Conservation (phyloP, 1,140 invertebrate species). For the Elysia chlorotica region DNA sequence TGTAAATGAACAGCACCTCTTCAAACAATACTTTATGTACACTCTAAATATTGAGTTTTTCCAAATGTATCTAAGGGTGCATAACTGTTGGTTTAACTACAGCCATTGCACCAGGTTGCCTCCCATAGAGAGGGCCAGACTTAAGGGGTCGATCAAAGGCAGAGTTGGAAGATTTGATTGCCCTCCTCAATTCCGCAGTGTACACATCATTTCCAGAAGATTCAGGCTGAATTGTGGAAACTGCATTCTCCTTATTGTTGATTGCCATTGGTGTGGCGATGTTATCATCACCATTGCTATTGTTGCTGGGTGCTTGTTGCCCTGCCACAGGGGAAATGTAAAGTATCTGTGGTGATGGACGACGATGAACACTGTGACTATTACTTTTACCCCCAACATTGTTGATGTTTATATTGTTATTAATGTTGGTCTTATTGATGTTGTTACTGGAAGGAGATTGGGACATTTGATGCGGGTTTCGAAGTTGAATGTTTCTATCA, state of each 20-base stretch:
- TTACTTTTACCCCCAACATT: too few species aligned
- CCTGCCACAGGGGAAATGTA: too few species aligned
- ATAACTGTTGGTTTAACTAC: constrained; percentile 39
- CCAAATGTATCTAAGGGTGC: constrained; percentile 11
- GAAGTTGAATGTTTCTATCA: neutral
- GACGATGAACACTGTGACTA: too few species aligned
- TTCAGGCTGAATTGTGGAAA: too few species aligned
- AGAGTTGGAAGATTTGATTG: constrained; percentile 6
- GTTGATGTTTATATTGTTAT: too few species aligned
- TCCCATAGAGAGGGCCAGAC: neutral
- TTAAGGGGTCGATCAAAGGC: constrained; percentile 6
- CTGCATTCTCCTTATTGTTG: too few species aligned
- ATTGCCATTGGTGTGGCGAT: too few species aligned
- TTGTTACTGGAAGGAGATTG: neutral
- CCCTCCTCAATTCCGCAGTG: constrained; percentile 13
- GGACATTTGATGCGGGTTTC: neutral
- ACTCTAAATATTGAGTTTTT: neutral
- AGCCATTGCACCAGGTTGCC: constrained; percentile 29
- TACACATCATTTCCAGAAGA: neutral
- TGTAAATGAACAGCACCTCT: too few species aligned
- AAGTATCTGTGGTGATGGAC: neutral
- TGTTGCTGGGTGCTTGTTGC: too few species aligned
- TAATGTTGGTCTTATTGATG: neutral
- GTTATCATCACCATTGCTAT: too few species aligned
- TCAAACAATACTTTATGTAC: neutral